phyloP scores from a whole-genome alignment of 2,888 invertebrate genomes.

The Xestia sexstrigata region DNA sequence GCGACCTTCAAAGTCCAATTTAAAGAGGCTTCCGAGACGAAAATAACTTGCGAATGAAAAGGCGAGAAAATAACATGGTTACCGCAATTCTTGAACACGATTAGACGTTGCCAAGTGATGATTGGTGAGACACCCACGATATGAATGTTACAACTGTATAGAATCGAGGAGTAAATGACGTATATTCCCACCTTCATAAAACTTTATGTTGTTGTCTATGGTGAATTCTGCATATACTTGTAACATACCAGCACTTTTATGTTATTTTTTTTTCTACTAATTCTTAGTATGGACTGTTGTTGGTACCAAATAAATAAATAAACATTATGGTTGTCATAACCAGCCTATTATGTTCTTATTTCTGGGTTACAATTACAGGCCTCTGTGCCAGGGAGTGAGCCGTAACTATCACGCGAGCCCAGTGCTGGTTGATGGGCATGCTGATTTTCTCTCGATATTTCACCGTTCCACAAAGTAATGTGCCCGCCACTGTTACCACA shows the following conservation, averaged over 20 bases:
- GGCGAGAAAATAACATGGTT: conserved; percentile 45
- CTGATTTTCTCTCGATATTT: neutral
- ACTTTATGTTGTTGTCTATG: no score
- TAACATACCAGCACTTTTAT: no score
- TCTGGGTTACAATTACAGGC: neutral
- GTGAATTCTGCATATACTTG: no score
- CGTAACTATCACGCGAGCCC: neutral
- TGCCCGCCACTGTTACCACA: neutral
- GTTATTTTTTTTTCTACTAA: no score
- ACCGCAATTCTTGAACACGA: conserved; percentile 28
- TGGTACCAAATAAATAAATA: neutral
- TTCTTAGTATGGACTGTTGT: no score
- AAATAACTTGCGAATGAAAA: conserved; percentile 40
- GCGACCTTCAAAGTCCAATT: conserved; percentile 16
- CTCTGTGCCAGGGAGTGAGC: neutral
- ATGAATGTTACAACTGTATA: neutral
- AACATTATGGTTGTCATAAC: neutral
- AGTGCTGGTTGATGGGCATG: neutral
- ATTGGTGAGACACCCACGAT: conserved; percentile 15
- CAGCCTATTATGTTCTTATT: neutral
- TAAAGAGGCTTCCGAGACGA: conserved; percentile 24
- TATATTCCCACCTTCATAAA: neutral
- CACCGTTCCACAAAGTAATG: neutral
- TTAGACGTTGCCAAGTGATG: conserved; percentile 30
- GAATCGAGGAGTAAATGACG: neutral